A percentile compares a stretch with the other conserved stretches of the same genome.
phyloP scores from a whole-genome alignment of 2,113 vertebrate species.

The Charadrius vociferus region DNA sequence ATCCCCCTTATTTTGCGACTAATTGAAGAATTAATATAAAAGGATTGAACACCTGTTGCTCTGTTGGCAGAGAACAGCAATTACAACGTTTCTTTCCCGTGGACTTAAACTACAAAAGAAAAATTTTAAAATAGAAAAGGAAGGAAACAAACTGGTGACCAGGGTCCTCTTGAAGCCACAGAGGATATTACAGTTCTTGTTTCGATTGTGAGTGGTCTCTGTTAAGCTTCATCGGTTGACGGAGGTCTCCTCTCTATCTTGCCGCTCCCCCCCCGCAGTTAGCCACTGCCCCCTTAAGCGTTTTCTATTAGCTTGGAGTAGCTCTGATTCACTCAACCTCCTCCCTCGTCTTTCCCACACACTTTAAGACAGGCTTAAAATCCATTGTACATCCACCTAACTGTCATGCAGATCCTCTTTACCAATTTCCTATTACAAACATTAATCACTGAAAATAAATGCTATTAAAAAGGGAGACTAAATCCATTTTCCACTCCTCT shows the following conservation, averaged over 20 bases:
- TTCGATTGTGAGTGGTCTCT: neutral
- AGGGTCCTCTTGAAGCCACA: neutral
- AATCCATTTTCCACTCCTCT: neutral
- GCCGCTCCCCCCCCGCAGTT: neutral
- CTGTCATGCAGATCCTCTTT: neutral
- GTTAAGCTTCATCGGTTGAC: neutral
- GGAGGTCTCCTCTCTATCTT: neutral
- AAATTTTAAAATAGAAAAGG: neutral
- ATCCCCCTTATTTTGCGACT: conserved; percentile 25
- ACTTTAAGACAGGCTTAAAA: neutral
- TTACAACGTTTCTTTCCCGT: conserved; percentile 18
- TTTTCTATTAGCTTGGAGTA: neutral
- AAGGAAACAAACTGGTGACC: neutral
- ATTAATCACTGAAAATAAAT: neutral
- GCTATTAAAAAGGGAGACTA: neutral
- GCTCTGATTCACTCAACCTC: neutral
- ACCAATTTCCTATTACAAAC: neutral
- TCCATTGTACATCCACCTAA: neutral
- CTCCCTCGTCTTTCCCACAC: neutral
- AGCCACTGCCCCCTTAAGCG: neutral
- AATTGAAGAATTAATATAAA: conserved; percentile 66
- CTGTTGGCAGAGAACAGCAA: conserved; percentile 41
- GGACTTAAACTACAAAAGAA: conserved; percentile 2
- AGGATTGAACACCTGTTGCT: conserved; percentile 57
- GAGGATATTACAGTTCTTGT: neutral